phyloP scores from a whole-genome alignment of 2,797 vertebrate species.

The Cygnus olor region DNA sequence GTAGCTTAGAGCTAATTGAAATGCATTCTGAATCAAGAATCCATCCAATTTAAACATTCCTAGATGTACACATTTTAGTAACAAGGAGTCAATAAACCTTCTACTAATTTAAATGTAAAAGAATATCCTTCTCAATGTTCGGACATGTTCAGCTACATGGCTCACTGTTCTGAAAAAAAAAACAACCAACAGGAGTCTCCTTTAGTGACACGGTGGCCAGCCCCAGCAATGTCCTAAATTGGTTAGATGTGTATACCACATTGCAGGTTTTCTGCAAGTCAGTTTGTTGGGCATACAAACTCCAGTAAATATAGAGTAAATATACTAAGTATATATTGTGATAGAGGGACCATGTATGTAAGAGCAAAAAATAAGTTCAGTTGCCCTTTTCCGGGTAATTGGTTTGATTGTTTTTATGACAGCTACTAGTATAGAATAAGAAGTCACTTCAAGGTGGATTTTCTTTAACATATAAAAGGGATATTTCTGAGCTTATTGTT shows the following conservation, averaged over 20 bases:
- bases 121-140: not conserved
- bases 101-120: not conserved
- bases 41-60: not conserved
- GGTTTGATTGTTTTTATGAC: not conserved
- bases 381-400: conserved; percentile 24
- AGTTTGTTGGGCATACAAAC: not conserved
- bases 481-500: not conserved
- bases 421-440: not conserved
- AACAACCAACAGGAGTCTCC: not conserved
- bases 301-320: not conserved
- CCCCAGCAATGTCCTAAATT: not conserved
- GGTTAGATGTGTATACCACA: not conserved
- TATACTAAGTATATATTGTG: not conserved
- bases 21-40: not conserved
- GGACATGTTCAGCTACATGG: not conserved
- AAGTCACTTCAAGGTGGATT: not conserved
- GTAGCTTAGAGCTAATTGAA: not conserved
- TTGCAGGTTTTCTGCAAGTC: not conserved
- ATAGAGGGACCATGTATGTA: fast-evolving
- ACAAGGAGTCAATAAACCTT: not conserved
- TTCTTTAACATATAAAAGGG: not conserved
- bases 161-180: not conserved
- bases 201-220: not conserved
- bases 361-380: not conserved
- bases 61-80: not conserved